Evolutionary conservation across 1,140 invertebrate genomes (phyloP).

Genomic region (Zaprionus africanus): DNA sequence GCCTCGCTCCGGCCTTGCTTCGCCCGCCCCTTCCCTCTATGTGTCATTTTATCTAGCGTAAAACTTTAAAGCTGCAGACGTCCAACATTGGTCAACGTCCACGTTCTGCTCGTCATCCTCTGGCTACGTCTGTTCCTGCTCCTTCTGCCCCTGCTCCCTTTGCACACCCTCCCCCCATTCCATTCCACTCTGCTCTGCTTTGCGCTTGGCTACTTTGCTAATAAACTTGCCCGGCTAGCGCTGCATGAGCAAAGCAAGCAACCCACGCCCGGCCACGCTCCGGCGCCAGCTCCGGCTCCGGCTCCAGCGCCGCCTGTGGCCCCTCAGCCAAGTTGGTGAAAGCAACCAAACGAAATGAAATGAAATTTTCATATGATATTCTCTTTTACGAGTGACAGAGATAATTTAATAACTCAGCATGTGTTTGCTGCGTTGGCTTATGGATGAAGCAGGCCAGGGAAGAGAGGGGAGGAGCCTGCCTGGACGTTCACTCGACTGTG

Average conservation of each 20-base stretch:
- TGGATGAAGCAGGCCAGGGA: slow-evolving; percentile 30
- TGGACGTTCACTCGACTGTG: background rate
- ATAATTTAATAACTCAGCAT: slow-evolving; percentile 83
- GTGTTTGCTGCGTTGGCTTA: slow-evolving; percentile 53
- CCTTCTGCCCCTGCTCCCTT: slow-evolving; percentile 26
- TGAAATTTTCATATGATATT: slow-evolving; percentile 83
- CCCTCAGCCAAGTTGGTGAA: slow-evolving; percentile 36
- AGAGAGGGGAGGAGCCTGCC: background rate
- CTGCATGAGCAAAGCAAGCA: slow-evolving; percentile 60
- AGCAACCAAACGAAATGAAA: slow-evolving; percentile 78
- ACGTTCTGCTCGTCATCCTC: slow-evolving; percentile 41
- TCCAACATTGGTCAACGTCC: slow-evolving; percentile 43
- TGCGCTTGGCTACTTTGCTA: slow-evolving; percentile 82
- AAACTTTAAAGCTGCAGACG: slow-evolving; percentile 74
- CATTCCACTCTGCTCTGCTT: slow-evolving; percentile 30
- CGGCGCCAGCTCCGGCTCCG: background rate
- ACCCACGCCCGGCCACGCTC: slow-evolving; percentile 6
- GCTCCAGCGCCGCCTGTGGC: background rate
- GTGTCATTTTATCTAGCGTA: slow-evolving; percentile 74
- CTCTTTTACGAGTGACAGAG: slow-evolving; percentile 75
- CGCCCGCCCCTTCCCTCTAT: slow-evolving; percentile 3
- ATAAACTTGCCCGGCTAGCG: slow-evolving; percentile 67
- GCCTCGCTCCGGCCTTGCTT: background rate
- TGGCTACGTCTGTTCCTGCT: slow-evolving; percentile 1
- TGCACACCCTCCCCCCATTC: slow-evolving; percentile 24